Conservation (phyloP, 2,888 invertebrate genomes). For the Osmoderma eremita region DNA sequence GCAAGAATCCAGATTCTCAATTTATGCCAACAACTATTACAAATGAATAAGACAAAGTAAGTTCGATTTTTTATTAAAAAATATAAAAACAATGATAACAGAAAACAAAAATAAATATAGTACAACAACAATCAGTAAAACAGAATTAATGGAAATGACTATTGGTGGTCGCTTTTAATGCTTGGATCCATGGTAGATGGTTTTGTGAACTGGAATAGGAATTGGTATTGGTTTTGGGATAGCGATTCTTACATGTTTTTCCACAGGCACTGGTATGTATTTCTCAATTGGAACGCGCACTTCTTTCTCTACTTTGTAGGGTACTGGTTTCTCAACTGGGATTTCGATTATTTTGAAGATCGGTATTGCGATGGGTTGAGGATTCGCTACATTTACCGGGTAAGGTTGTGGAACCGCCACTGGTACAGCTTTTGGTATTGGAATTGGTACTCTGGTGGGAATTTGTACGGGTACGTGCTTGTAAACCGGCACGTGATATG, state of each 20-base stretch:
- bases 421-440: slow-evolving; percentile 74
- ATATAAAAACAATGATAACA: slow-evolving; percentile 36
- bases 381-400: slow-evolving; percentile 74
- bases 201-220: slow-evolving; percentile 76
- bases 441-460: slow-evolving; percentile 67
- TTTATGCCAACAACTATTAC: too few species aligned
- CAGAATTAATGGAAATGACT: slow-evolving; percentile 21
- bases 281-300: slow-evolving; percentile 74
- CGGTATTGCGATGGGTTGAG: slow-evolving; percentile 74
- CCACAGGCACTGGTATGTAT: slow-evolving; percentile 74
- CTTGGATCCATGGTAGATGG: slow-evolving; percentile 76
- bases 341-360: slow-evolving; percentile 74
- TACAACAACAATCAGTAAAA: slow-evolving; percentile 22
- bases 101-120: slow-evolving; percentile 38
- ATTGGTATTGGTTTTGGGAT: slow-evolving; percentile 76
- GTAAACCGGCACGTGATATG: slow-evolving; percentile 67
- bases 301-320: slow-evolving; percentile 74
- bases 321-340: slow-evolving; percentile 77
- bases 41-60: background rate
- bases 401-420: slow-evolving; percentile 75
- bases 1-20: too few species aligned
- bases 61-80: slow-evolving; percentile 29
- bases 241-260: slow-evolving; percentile 73
- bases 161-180: slow-evolving; percentile 30
- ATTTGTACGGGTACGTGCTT: slow-evolving; percentile 64